These are phyloP conservation scores for Sander lucioperca DNA, from an alignment of 2,113 vertebrate species.

Conservation along the genomic window DNA sequence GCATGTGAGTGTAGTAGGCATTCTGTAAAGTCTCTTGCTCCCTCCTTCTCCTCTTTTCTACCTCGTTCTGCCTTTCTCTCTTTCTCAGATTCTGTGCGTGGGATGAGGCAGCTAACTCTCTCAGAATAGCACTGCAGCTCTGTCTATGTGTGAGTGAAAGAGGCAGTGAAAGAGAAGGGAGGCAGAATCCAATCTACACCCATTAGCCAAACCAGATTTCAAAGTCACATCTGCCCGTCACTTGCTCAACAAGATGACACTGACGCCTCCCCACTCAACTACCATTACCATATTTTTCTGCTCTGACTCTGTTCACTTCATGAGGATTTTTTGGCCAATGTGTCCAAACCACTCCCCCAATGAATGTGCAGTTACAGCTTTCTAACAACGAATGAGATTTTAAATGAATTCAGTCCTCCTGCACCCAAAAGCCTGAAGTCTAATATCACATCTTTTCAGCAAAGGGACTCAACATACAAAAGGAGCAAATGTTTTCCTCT, in stretches of 20 bases:
- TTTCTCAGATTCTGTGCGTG: slow-evolving; percentile 87
- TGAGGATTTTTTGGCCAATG: not conserved
- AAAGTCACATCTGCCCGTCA: slow-evolving; percentile 69
- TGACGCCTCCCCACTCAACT: slow-evolving; percentile 32
- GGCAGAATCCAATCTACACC: slow-evolving; percentile 72
- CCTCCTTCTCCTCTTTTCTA: slow-evolving; percentile 71
- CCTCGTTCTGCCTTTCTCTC: slow-evolving; percentile 79
- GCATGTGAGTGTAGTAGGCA: slow-evolving; percentile 46
- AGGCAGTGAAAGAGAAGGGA: slow-evolving; percentile 66
- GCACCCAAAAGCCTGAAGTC: not conserved
- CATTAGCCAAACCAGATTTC: slow-evolving; percentile 66
- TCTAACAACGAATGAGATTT: not conserved
- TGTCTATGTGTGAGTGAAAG: slow-evolving; percentile 79
- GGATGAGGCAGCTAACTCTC: slow-evolving; percentile 88
- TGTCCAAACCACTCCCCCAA: not conserved
- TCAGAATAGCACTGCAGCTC: slow-evolving; percentile 88
- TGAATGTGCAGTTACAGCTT: slow-evolving; percentile 10
- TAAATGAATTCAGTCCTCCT: not conserved
- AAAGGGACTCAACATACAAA: slow-evolving; percentile 17
- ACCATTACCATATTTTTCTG: slow-evolving; percentile 8
- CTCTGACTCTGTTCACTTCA: slow-evolving; percentile 24
- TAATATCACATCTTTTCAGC: not conserved
- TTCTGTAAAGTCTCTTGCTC: slow-evolving; percentile 63
- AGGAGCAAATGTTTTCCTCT: slow-evolving; percentile 23
- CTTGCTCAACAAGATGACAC: slow-evolving; percentile 48